A percentile compares a stretch with the other conserved stretches of the same genome.
Evolutionary conservation across 2,113 vertebrate species (phyloP).

Genomic region (Arothron firmamentum): DNA sequence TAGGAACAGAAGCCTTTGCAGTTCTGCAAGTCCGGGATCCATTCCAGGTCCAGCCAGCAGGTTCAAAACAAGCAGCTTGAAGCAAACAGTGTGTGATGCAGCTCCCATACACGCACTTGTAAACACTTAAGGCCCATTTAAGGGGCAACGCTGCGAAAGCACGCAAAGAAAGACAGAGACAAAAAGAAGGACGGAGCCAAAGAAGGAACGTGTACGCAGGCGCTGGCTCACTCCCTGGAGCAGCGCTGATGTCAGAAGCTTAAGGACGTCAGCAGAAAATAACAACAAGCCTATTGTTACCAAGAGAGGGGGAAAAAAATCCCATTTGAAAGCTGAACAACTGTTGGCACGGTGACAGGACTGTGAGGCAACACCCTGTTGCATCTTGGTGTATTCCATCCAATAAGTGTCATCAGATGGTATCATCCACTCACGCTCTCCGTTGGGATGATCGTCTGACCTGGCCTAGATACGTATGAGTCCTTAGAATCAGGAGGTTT

Average conservation of each 20-base stretch:
- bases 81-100: slow-evolving; percentile 35
- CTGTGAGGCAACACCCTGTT: background rate
- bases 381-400: background rate
- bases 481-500: too few relatives aligned
- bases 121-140: slow-evolving; percentile 64
- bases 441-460: too few relatives aligned
- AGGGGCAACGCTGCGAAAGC: slow-evolving; percentile 39
- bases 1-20: too few relatives aligned
- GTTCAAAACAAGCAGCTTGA: slow-evolving; percentile 11
- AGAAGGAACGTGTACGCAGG: slow-evolving; percentile 61
- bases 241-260: slow-evolving; percentile 61
- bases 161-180: slow-evolving; percentile 19
- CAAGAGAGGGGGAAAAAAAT: too few relatives aligned
- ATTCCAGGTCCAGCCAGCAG: slow-evolving; percentile 9
- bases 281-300: slow-evolving; percentile 59
- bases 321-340: too few relatives aligned
- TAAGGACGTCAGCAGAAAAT: slow-evolving; percentile 27
- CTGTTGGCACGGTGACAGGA: background rate
- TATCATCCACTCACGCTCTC: slow-evolving; percentile 23
- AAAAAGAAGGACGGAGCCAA: slow-evolving; percentile 49
- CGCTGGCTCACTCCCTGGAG: slow-evolving; percentile 65
- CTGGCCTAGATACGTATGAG: too few relatives aligned
- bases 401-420: slow-evolving; percentile 36
- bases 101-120: slow-evolving; percentile 48
- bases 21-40: background rate